A percentile compares a stretch with the other conserved stretches of the same genome.
Conservation (phyloP, 2,113 vertebrate genomes). For the Atractosteus spatula region DNA sequence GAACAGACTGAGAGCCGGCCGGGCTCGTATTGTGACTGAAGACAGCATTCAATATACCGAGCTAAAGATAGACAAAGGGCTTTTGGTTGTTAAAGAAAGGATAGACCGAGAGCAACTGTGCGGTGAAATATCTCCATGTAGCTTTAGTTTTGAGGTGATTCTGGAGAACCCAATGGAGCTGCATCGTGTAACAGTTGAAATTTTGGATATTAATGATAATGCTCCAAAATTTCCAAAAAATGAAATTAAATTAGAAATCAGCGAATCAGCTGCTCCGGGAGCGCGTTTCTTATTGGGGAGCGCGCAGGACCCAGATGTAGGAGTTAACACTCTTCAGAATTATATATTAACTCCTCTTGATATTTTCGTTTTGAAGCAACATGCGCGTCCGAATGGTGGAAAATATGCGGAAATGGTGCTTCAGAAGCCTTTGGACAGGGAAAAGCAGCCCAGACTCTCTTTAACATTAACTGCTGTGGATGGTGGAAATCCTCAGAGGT, state of each 20-base stretch:
- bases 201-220: constrained; percentile 50
- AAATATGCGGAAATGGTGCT: constrained; percentile 53
- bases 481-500: constrained; percentile 64
- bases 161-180: constrained; percentile 54
- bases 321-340: constrained; percentile 41
- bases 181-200: constrained; percentile 39
- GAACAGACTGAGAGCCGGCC: constrained; percentile 42
- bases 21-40: constrained; percentile 54
- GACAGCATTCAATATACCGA: constrained; percentile 54
- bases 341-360: constrained; percentile 28
- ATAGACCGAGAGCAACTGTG: constrained; percentile 54
- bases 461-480: constrained; percentile 64
- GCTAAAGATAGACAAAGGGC: constrained; percentile 50
- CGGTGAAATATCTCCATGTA: constrained; percentile 38
- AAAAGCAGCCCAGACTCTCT: constrained; percentile 42
- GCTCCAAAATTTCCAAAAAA: constrained; percentile 51
- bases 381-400: constrained; percentile 19
- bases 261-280: constrained; percentile 33
- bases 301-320: constrained; percentile 44
- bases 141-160: constrained; percentile 46
- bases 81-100: constrained; percentile 42
- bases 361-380: constrained; percentile 30
- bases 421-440: constrained; percentile 50
- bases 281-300: constrained; percentile 42
- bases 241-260: constrained; percentile 47